These are phyloP conservation scores for Diuraphis noxia DNA, from an alignment of 1,140 invertebrate species.

Conservation along the genomic window DNA sequence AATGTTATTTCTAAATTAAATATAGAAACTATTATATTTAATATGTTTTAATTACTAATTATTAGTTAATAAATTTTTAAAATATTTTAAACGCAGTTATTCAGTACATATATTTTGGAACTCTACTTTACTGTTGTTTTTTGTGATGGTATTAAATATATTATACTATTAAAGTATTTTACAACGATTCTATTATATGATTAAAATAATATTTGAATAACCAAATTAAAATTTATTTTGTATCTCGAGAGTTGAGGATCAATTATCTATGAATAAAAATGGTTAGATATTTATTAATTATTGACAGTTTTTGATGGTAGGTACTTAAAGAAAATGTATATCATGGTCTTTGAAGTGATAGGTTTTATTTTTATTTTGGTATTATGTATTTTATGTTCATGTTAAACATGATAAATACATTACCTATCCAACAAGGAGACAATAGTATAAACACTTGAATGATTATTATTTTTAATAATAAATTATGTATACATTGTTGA, in stretches of 20 bases:
- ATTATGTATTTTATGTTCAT: background rate
- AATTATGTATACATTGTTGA: too few relatives aligned
- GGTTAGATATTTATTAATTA: background rate
- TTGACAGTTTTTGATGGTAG: background rate
- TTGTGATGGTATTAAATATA: too few relatives aligned
- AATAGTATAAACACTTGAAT: background rate
- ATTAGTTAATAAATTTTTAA: too few relatives aligned
- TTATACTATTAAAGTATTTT: too few relatives aligned
- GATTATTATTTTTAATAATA: background rate
- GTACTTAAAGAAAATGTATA: background rate
- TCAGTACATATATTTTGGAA: too few relatives aligned
- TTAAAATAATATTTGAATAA: too few relatives aligned
- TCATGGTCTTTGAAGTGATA: background rate
- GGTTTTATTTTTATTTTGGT: background rate
- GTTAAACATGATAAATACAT: background rate
- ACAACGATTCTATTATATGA: too few relatives aligned
- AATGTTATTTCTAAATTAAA: too few relatives aligned
- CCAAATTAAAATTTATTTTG: background rate
- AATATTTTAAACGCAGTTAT: too few relatives aligned
- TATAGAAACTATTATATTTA: too few relatives aligned
- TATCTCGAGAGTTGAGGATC: background rate
- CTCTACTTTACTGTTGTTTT: too few relatives aligned
- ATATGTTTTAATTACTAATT: too few relatives aligned
- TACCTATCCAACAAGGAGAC: background rate
- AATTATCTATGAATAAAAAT: background rate